These are phyloP conservation scores for Drosophila nannoptera DNA, from an alignment of 1,140 invertebrate genomes.

Conservation along the genomic window DNA sequence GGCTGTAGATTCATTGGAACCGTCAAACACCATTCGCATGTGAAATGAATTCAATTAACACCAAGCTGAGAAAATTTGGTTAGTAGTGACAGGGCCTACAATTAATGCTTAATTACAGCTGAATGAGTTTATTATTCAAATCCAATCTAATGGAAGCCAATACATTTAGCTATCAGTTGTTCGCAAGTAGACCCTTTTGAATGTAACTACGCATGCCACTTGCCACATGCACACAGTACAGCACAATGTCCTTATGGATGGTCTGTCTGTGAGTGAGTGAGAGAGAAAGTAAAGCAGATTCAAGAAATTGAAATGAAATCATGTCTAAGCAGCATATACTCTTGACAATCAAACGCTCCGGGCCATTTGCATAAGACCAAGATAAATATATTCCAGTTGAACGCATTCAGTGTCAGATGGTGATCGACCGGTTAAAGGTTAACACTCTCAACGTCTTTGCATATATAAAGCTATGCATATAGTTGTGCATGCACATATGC, in stretches of 20 bases:
- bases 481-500: background rate
- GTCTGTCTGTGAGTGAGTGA: constrained; percentile 5
- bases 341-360: constrained; percentile 47
- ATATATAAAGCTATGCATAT: background rate
- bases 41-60: no score
- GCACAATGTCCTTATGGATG: background rate
- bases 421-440: constrained; percentile 63
- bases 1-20: background rate
- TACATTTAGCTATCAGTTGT: no score
- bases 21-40: no score
- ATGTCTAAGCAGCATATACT: constrained; percentile 53
- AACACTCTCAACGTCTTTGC: constrained; percentile 34
- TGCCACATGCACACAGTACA: background rate
- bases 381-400: constrained; percentile 51
- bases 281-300: constrained; percentile 12
- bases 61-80: no score
- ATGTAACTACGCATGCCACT: background rate
- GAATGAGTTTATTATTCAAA: no score
- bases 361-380: constrained; percentile 58
- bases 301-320: constrained; percentile 36
- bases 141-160: no score
- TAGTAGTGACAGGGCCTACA: no score
- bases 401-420: constrained; percentile 39
- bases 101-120: no score
- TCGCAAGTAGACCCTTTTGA: background rate